phyloP scores from a whole-genome alignment of 2,797 vertebrate genomes.

The Choloepus didactylus region DNA sequence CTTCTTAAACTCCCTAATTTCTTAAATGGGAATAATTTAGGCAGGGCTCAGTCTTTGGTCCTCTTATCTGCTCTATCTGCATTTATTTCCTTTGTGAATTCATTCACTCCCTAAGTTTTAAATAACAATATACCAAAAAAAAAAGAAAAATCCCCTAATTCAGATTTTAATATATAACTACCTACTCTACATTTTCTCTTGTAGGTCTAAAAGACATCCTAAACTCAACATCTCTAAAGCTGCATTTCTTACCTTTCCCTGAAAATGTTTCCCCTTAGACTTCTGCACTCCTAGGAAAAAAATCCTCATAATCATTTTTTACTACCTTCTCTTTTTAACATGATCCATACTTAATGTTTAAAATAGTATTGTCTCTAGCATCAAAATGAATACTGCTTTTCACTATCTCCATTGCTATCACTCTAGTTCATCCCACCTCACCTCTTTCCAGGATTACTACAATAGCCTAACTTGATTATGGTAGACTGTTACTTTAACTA shows the following conservation, averaged over 20 bases:
- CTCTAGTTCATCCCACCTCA: neutral
- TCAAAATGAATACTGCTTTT: slow-evolving; percentile 2
- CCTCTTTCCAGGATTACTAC: neutral
- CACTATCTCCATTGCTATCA: neutral
- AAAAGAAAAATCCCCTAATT: neutral
- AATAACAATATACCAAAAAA: neutral
- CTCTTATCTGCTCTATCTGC: neutral
- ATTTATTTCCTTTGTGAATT: neutral
- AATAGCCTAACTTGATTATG: neutral
- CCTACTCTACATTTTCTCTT: neutral
- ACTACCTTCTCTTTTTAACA: neutral
- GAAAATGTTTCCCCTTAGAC: neutral
- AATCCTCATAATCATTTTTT: neutral
- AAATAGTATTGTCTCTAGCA: slow-evolving; percentile 5
- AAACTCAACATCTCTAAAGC: neutral
- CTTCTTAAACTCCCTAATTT: slow-evolving; percentile 8
- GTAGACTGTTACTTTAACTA: neutral
- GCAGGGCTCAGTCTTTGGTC: neutral
- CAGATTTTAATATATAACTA: neutral
- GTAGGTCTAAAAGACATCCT: neutral
- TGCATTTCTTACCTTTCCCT: neutral
- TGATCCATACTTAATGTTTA: neutral
- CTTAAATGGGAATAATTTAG: neutral
- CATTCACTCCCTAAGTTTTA: slow-evolving; percentile 3
- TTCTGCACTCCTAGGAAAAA: neutral